Evolutionary conservation across 1,140 invertebrate species (phyloP).

Genomic region (Bombyx mandarina): DNA sequence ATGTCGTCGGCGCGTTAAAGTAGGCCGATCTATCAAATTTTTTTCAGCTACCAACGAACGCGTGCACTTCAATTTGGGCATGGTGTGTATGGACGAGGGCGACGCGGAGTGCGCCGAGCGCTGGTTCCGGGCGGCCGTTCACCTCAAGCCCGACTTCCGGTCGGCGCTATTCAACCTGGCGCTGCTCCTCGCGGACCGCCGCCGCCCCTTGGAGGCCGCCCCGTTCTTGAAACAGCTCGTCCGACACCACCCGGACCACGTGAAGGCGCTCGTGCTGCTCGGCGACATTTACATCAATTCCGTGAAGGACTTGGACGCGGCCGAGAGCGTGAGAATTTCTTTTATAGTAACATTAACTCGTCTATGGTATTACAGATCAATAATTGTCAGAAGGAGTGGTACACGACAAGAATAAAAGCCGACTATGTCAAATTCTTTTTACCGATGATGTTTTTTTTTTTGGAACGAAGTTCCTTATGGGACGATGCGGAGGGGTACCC

Average conservation of each 20-base stretch:
- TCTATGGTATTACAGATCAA: no score
- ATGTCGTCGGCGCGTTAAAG: background rate
- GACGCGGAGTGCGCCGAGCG: conserved; percentile 89
- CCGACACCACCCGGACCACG: conserved; percentile 92
- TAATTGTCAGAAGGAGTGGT: no score
- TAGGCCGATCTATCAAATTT: background rate
- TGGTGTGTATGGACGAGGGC: conserved; percentile 96
- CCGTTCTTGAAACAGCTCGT: conserved; percentile 94
- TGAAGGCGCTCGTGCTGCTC: conserved; percentile 93
- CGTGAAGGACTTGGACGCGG: conserved; percentile 93
- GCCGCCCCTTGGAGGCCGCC: conserved; percentile 90
- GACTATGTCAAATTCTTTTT: background rate
- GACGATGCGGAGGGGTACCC: no score
- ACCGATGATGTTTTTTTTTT: background rate
- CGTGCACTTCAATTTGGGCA: conserved; percentile 94
- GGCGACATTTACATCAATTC: conserved; percentile 98
- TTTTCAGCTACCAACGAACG: conserved; percentile 84
- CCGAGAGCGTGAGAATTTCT: conserved; percentile 82
- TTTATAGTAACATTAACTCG: background rate
- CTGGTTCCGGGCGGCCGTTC: conserved; percentile 89
- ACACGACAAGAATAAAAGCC: no score
- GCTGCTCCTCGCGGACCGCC: conserved; percentile 88
- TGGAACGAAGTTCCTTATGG: no score
- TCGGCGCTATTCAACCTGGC: conserved; percentile 96
- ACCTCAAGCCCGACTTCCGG: conserved; percentile 88